Conservation (phyloP, 2,113 vertebrate species). For the Ciconia stormi region DNA sequence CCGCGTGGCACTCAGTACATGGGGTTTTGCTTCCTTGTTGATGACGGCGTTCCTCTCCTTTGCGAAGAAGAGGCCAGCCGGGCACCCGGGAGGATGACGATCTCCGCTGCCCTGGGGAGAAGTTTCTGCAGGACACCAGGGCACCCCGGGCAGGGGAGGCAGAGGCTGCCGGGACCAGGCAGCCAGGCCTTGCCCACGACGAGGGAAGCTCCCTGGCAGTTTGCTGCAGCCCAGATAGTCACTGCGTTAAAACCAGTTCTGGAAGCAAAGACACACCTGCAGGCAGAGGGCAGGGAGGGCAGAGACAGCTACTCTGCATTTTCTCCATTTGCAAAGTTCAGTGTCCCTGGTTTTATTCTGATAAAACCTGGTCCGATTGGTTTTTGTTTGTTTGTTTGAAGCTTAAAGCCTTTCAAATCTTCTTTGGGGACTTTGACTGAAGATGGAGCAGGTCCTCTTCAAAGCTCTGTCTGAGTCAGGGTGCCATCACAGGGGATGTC, state of each 20-base stretch:
- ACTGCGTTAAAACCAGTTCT: neutral
- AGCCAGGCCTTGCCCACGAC: rapidly evolving
- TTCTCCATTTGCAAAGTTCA: neutral
- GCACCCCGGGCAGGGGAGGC: neutral
- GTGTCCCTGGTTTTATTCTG: neutral
- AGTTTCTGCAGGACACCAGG: neutral
- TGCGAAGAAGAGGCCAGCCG: rapidly evolving
- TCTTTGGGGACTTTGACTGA: neutral
- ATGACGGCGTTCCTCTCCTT: neutral
- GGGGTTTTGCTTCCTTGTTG: neutral
- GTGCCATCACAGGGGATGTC: neutral
- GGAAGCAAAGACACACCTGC: neutral
- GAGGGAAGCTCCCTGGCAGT: neutral
- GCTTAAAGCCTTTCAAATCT: neutral
- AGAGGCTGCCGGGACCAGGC: neutral
- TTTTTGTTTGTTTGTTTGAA: neutral
- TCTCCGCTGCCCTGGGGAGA: neutral
- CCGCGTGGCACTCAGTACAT: rapidly evolving
- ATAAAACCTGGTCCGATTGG: neutral
- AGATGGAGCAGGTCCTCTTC: neutral
- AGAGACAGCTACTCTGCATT: neutral
- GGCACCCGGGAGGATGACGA: rapidly evolving
- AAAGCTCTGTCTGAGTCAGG: neutral
- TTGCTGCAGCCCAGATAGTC: neutral
- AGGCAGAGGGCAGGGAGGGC: neutral